Base-by-base conservation (phyloP, 2,797 vertebrate genomes). In the Anguilla marmorata region DNA sequence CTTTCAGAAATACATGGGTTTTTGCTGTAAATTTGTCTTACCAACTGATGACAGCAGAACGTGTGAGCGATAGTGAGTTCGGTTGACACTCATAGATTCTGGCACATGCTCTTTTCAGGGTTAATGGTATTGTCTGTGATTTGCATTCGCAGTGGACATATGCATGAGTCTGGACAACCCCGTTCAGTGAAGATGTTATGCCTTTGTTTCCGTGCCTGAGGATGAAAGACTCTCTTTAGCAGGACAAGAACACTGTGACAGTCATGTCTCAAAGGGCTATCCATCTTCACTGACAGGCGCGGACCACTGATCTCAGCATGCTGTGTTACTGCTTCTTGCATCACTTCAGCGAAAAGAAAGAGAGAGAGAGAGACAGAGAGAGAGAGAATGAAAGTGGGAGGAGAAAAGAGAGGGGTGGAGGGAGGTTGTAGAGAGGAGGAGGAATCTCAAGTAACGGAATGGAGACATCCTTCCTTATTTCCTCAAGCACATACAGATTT, bases 301-400 rank as follows among this genome's bases (percentile, higher is more conserved):
- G 41, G 33, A 80, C 72, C 72, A 76, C 72, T 33, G 27, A 76
- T 76, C 72, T 76, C 72, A 76, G 72, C 72, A 76, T 37, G 72
- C 27, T 37, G 4, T 37, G 19, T 76, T 76, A 37, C 72, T 76
- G 72, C 33, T 33, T 33, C 72, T 76, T 76, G 72, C 72, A 76
- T 76, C 72, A 76, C 72, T 76, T 37, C 72, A 76, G 72, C 14
- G 1, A 30, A 37, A 21, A 30, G 72, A 3, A 30, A 4, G 72
- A 14, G 72, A 2, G 27, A 12, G 27, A 12, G 72, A 5, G 72
- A 12, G 69, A 4, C 9, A 0, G 24, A 6, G 63, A 14, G 63
- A 2, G 24, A 7, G 63, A 8, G 24, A 69, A 24, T 7, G 60
- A 24, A 19, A 19, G 60, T 21, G 60, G 16, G 24, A 7, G 19